phyloP scores from a whole-genome alignment of 2,113 vertebrate genomes.

The Eudorcas thomsonii region DNA sequence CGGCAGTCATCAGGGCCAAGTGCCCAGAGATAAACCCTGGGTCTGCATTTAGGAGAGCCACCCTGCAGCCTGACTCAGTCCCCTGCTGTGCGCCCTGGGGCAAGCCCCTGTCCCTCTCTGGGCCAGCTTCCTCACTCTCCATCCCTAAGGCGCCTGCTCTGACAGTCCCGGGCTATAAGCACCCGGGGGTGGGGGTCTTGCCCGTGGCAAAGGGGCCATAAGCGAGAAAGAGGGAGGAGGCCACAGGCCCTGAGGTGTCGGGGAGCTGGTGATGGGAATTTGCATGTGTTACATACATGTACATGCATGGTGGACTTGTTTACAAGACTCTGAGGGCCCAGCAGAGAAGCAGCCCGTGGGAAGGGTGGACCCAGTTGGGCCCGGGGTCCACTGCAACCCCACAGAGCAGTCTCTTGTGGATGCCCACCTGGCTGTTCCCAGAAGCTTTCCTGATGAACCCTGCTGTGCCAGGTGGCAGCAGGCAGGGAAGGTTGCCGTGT shows the following conservation, averaged over 20 bases:
- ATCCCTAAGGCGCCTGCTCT: rapidly evolving
- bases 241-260: rapidly evolving
- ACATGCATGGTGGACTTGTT: rapidly evolving
- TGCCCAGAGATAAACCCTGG: not conserved
- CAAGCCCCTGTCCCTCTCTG: not conserved
- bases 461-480: not conserved
- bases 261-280: rapidly evolving
- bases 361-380: too few relatives aligned
- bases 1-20: not conserved
- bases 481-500: not conserved
- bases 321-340: too few relatives aligned
- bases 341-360: not conserved
- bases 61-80: too few relatives aligned
- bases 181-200: not conserved
- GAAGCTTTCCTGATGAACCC: not conserved
- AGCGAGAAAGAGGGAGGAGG: rapidly evolving
- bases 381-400: rapidly evolving
- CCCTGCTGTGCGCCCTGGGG: not conserved
- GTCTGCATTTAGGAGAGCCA: rapidly evolving
- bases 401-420: rapidly evolving
- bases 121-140: not conserved
- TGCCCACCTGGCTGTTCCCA: too few relatives aligned
- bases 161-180: not conserved
- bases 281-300: rapidly evolving
- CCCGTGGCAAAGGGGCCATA: not conserved